Evolutionary conservation across 2,888 invertebrate species (phyloP), one percentile per base, ranked within the genome.

Genomic region (Laothoe populi): DNA sequence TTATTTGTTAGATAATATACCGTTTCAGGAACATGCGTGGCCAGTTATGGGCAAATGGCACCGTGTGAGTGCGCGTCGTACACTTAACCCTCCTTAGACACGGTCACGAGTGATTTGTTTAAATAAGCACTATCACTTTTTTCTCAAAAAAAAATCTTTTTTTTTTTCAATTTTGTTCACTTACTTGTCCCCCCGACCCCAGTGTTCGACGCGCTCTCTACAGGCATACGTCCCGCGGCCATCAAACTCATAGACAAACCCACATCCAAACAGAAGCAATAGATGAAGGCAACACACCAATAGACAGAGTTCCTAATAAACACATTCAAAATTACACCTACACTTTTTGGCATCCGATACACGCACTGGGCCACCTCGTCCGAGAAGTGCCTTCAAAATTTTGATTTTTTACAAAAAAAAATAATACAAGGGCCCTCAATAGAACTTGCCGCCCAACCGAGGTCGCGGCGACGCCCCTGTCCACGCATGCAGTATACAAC

Each of bases 311-410:
- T 70, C 71, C 70, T 72, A 73, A 73, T 72, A 80, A 79, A 78
- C 63, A 70, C 70, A 65, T 64, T 69, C 66, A 77, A 83, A 79
- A 75, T 75, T 68, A 70, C 74, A 77, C 68, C 65, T 71, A 71
- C 72, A 77, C 74, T 66, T 72, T 82, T 85, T 74, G 81, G 78
- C 71, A 79, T 74, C 73, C 78, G 69, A 93, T 93, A 70, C 68
- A 94, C 92, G 94, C 95, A 96, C 95, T 96, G 96, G 97, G 96
- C 97, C 97, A 95, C 95, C 95, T 96, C 96, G 97, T 97, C 97
- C 97, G 96, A 95, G 95, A 97, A 97, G 97, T 97, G 97, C 97
- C 97, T 97, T 97, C 97, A 96, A 95, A 78, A 84, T 95, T 95
- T 96, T 96, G 95, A 94, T 95, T 96, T 97, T 96, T 96, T 73